phyloP scores from a whole-genome alignment of 64 coral and sea anemone species.

The Exaiptasia diaphana region DNA sequence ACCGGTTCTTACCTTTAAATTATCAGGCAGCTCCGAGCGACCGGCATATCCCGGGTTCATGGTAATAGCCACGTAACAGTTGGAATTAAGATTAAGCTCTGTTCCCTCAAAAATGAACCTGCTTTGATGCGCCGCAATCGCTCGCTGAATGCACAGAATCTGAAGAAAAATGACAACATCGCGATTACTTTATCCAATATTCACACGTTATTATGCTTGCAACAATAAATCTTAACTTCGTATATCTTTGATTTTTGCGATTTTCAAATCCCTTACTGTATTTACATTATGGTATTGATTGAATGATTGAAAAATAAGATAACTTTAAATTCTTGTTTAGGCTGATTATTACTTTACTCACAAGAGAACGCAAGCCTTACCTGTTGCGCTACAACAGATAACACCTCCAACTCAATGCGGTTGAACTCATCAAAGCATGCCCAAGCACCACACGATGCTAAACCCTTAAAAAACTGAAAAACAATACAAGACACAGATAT shows the following conservation, averaged over 20 bases:
- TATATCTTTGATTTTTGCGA: no score
- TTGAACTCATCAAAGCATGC: slow-evolving; percentile 95
- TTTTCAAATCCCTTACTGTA: neutral
- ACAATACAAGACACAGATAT: no score
- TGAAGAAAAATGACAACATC: slow-evolving; percentile 22
- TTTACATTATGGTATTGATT: neutral
- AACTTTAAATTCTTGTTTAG: no score
- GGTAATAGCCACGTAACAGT: slow-evolving; percentile 90
- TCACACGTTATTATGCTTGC: neutral
- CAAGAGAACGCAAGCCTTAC: slow-evolving; percentile 4
- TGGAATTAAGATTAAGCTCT: slow-evolving; percentile 81
- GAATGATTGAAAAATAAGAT: neutral
- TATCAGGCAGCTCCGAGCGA: slow-evolving; percentile 84
- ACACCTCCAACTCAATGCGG: slow-evolving; percentile 83
- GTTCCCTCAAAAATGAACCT: slow-evolving; percentile 90
- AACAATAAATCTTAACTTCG: neutral
- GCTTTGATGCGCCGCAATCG: slow-evolving; percentile 77
- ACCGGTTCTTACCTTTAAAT: slow-evolving; percentile 64
- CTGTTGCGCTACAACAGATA: slow-evolving; percentile 91
- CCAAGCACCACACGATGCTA: slow-evolving; percentile 94
- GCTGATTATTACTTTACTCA: no score
- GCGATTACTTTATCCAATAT: neutral
- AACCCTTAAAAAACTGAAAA: slow-evolving; percentile 82
- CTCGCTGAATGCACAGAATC: slow-evolving; percentile 88
- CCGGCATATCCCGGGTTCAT: slow-evolving; percentile 95